Evolutionary conservation across 2,888 invertebrate species (phyloP).

Genomic region (Microplitis deprimator): DNA sequence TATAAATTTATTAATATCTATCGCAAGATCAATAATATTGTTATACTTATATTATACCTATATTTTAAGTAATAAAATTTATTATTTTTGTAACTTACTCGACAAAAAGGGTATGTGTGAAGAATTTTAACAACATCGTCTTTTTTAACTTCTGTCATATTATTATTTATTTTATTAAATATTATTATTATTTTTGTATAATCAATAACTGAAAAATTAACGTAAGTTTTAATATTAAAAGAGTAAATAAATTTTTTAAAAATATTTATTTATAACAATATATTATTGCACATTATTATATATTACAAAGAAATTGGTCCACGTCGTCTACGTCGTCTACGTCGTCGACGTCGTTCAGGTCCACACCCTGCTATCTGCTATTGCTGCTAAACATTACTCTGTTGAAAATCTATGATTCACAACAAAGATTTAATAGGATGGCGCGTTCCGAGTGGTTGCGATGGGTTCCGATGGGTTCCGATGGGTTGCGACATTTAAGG

Average conservation of each 20-base stretch:
- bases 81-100: constrained; percentile 69
- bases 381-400: neutral
- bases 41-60: no score
- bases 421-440: neutral
- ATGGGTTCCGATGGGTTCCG: no score
- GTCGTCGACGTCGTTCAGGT: no score
- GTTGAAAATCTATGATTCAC: neutral
- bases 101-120: constrained; percentile 75
- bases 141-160: constrained; percentile 69
- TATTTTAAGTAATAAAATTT: constrained; percentile 11
- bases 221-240: neutral
- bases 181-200: neutral
- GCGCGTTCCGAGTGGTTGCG: no score
- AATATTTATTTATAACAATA: no score
- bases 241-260: no score
- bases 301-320: no score
- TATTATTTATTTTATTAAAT: neutral
- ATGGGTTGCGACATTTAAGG: no score
- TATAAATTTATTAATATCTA: constrained; percentile 8
- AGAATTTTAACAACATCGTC: constrained; percentile 72
- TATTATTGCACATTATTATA: no score
- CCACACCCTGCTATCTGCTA: neutral
- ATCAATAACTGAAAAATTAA: neutral
- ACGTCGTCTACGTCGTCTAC: no score
- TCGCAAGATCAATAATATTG: neutral